These are phyloP conservation scores for Micromussa lordhowensis DNA, from an alignment of 92 coral and sea anemone genomes.

Conservation along the genomic window DNA sequence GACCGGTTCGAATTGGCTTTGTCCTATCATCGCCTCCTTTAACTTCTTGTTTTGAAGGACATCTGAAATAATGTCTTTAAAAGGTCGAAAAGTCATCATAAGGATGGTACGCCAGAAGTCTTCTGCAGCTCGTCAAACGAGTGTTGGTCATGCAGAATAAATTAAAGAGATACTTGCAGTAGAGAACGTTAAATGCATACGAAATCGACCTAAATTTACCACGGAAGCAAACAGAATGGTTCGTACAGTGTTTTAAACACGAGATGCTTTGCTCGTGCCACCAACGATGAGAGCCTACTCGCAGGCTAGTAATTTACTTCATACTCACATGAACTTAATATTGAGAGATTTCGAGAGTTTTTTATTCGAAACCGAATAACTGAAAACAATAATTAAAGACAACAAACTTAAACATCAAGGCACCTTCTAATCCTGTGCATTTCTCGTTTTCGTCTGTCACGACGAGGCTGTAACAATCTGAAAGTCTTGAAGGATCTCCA, in stretches of 20 bases:
- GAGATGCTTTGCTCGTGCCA: too few species aligned
- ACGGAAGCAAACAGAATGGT: too few species aligned
- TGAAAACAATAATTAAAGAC: not conserved
- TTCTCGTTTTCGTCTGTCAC: not conserved
- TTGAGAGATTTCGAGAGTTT: too few species aligned
- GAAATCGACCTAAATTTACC: not conserved
- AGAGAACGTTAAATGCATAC: not conserved
- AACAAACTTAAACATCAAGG: not conserved
- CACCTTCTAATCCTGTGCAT: not conserved
- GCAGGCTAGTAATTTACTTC: too few species aligned
- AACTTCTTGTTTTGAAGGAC: slow-evolving; percentile 10
- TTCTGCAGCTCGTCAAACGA: not conserved
- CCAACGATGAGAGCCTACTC: too few species aligned
- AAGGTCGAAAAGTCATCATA: not conserved
- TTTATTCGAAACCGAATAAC: not conserved
- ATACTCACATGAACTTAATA: too few species aligned
- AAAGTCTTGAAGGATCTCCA: slow-evolving; percentile 12
- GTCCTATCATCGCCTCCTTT: not conserved
- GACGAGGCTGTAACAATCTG: not conserved
- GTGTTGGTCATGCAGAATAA: too few species aligned
- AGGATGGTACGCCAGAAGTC: not conserved
- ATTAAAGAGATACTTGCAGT: too few species aligned
- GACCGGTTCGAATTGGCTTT: not conserved
- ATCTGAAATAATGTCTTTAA: slow-evolving; percentile 22
- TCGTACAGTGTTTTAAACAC: too few species aligned